phyloP scores from a whole-genome alignment of 1,140 invertebrate species.

The Drosophila eugracilis region DNA sequence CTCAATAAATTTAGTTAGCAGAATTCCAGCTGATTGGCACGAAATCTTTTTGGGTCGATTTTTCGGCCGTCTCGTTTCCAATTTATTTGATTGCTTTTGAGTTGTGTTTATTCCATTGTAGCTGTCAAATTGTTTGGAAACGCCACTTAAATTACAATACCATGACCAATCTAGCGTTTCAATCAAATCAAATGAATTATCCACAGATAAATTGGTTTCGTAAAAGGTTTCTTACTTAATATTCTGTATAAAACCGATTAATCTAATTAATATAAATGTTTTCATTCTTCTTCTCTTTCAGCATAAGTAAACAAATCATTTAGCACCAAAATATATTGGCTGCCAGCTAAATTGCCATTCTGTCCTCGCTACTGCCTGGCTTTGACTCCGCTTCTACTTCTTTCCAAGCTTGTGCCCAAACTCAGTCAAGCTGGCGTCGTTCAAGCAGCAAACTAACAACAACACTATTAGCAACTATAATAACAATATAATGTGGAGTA shows the following conservation, averaged over 20 bases:
- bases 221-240: too few relatives aligned
- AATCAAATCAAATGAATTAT: slow-evolving; percentile 5
- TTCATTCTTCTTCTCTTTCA: slow-evolving; percentile 27
- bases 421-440: slow-evolving; percentile 75
- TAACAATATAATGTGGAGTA: slow-evolving; percentile 84
- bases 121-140: slow-evolving; percentile 19
- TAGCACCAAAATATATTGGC: slow-evolving; percentile 1
- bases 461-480: slow-evolving; percentile 73
- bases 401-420: slow-evolving; percentile 10
- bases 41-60: slow-evolving; percentile 20
- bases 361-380: slow-evolving; percentile 8
- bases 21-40: slow-evolving; percentile 30
- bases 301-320: slow-evolving; percentile 5
- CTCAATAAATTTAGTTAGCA: slow-evolving; percentile 59
- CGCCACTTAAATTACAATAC: slow-evolving; percentile 22
- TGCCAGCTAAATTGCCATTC: neutral
- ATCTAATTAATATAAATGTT: neutral
- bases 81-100: slow-evolving; percentile 37
- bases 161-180: slow-evolving; percentile 8
- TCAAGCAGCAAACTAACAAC: slow-evolving; percentile 62
- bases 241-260: too few relatives aligned
- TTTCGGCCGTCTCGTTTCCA: slow-evolving; percentile 23
- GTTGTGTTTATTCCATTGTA: slow-evolving; percentile 24
- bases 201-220: neutral
- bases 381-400: slow-evolving; percentile 3